A percentile compares a stretch with the other conserved stretches of the same genome.
Conservation (phyloP, 2,888 invertebrate genomes). For the Corythucha ciliata region DNA sequence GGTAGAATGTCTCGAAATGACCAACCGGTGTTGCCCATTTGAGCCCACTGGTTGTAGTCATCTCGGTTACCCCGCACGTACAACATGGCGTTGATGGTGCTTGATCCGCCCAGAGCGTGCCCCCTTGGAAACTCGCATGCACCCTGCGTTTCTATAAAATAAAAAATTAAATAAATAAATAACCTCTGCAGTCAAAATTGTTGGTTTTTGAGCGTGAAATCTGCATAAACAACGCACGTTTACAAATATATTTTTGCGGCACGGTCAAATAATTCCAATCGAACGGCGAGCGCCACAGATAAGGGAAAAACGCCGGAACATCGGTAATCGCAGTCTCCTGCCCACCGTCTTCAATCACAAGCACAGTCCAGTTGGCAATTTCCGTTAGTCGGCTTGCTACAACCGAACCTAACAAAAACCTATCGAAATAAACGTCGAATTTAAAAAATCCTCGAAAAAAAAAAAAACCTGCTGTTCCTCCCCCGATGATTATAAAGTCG, state of each 20-base stretch:
- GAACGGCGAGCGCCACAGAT: constrained; percentile 1
- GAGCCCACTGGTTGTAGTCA: constrained; percentile 70
- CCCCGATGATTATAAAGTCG: constrained; percentile 12
- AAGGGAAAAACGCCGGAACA: constrained; percentile 2
- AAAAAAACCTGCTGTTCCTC: constrained; percentile 14
- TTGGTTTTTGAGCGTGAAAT: not conserved
- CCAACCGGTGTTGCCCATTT: constrained; percentile 61
- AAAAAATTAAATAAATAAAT: not conserved
- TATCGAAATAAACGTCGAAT: not conserved
- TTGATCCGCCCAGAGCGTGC: constrained; percentile 69
- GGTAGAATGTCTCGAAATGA: constrained; percentile 48
- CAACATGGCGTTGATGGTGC: constrained; percentile 68
- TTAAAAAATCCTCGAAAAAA: not conserved
- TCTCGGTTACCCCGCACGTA: constrained; percentile 57
- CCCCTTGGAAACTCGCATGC: constrained; percentile 44
- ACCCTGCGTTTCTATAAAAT: constrained; percentile 16
- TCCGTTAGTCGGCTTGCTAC: constrained; percentile 17
- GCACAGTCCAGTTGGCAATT: constrained; percentile 12
- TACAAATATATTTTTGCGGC: no score
- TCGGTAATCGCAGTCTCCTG: constrained; percentile 16
- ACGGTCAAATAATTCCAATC: constrained; percentile 22
- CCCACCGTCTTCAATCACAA: constrained; percentile 20
- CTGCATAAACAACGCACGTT: no score
- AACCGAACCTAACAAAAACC: constrained; percentile 16
- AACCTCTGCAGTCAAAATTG: not conserved